Percentiles rank a stretch among this genome's conserved stretches.
phyloP scores from a whole-genome alignment of 2,113 vertebrate species.

The Deroptyus accipitrinus region DNA sequence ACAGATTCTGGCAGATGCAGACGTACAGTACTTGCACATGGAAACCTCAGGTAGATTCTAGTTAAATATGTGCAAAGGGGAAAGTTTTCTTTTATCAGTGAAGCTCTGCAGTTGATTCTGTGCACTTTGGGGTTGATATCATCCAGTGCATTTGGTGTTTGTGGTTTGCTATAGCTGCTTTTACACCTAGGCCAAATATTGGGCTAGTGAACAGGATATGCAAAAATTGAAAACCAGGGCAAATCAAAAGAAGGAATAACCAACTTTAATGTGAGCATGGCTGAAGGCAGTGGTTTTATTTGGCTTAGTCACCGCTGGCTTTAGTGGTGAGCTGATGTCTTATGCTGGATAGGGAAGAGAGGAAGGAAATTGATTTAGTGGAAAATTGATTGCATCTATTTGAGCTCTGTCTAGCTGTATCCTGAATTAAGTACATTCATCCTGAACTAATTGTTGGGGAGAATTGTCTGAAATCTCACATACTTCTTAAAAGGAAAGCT shows the following conservation, averaged over 20 bases:
- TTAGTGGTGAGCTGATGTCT: constrained; percentile 24
- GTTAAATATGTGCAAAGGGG: not conserved
- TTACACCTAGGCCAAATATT: not conserved
- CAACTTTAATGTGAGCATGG: not conserved
- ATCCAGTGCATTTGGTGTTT: not conserved
- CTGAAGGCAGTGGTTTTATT: constrained; percentile 15
- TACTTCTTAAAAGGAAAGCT: constrained; percentile 63
- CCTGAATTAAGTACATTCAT: constrained; percentile 68
- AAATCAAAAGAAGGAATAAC: not conserved
- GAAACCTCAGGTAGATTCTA: not conserved
- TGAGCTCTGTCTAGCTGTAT: constrained; percentile 63
- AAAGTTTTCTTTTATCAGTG: not conserved
- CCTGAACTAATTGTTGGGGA: constrained; percentile 61
- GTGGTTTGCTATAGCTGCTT: not conserved
- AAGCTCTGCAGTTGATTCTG: not conserved
- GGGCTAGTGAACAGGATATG: not conserved
- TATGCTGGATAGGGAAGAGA: constrained; percentile 35
- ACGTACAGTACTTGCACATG: not conserved
- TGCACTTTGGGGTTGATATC: not conserved
- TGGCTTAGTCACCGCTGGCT: constrained; percentile 7
- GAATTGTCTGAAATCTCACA: constrained; percentile 60
- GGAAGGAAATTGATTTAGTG: constrained; percentile 67
- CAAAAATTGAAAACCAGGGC: not conserved
- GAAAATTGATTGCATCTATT: constrained; percentile 71
- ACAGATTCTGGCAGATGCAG: not conserved